These are phyloP conservation scores for Myiothlypis coronata DNA, from an alignment of 2,797 vertebrate genomes.

Conservation along the genomic window DNA sequence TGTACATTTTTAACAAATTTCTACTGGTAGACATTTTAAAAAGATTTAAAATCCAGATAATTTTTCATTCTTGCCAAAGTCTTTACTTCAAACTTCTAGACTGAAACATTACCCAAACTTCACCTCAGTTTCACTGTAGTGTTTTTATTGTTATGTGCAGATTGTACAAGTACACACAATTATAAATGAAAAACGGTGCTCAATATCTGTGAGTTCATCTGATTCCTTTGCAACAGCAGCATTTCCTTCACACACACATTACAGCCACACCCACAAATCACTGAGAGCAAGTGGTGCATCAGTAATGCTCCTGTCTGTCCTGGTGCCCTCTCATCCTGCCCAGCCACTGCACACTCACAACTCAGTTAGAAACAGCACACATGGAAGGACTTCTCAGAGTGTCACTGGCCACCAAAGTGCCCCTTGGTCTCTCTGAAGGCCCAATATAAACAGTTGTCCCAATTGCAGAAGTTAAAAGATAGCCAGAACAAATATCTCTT, in stretches of 20 bases:
- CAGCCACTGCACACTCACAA: neutral
- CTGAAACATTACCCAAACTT: neutral
- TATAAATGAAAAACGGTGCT: neutral
- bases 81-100: neutral
- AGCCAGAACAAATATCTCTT: neutral
- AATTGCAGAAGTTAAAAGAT: neutral
- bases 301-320: neutral
- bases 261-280: neutral
- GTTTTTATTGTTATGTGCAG: neutral
- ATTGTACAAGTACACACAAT: neutral
- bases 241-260: neutral
- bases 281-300: neutral
- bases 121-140: neutral
- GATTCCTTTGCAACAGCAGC: neutral
- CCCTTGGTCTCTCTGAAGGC: neutral
- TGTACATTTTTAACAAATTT: neutral
- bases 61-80: neutral
- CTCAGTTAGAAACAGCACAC: neutral
- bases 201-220: neutral
- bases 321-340: neutral
- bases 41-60: neutral
- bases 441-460: neutral
- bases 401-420: neutral
- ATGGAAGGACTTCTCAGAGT: neutral
- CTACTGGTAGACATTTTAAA: neutral